Evolutionary conservation across 2,888 invertebrate species (phyloP), one percentile per base, ranked within the genome.

Genomic region (Luperina testacea): DNA sequence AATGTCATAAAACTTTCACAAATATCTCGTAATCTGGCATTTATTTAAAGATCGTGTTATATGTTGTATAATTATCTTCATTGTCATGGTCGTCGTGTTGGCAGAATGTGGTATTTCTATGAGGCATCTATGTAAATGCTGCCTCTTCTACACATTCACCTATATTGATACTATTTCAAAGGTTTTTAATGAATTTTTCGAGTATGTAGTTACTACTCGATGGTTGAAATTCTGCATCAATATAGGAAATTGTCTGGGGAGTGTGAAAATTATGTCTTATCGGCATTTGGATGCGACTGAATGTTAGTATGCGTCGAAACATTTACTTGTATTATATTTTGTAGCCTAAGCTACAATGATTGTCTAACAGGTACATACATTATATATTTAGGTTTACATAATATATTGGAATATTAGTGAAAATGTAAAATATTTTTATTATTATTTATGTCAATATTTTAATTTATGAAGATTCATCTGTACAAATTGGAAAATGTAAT

Each of bases 11-110:
- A 65, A 73, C 32, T 83, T 83, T 88, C 83, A 87, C 82, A 81
- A 87, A 82, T 84, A 90, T 91, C 87, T 90, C 86, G 82, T 87
- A 86, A 86, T 92, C 90, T 90, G 92, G 94, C 94, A 94, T 94
- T 94, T 94, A 94, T 92, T 91, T 91, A 84, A 88, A 77, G 88
- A 90, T 89, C 86, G 85, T 89, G 88, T 75, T 89, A 87, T 86
- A 88, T 91, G 86, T 89, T 88, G 86, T 89, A 85, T 86, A 45
- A 45, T 45, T 11, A 82, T 85, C 75, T 75, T 86, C 83, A 81
- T 86, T 76, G 64, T 87, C 77, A 86, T 90, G 79, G 80, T 86
- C 88, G 87, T 85, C 51, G 72, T 82, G 84, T 81, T 82, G 85
- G 81, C 78, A 79, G 77, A 80, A 76, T 85, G 83, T 85, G 77